A percentile compares a stretch with the other conserved stretches of the same genome.
Evolutionary conservation across 2,888 invertebrate species (phyloP).

Genomic region (Drosophila kambysellisi): DNA sequence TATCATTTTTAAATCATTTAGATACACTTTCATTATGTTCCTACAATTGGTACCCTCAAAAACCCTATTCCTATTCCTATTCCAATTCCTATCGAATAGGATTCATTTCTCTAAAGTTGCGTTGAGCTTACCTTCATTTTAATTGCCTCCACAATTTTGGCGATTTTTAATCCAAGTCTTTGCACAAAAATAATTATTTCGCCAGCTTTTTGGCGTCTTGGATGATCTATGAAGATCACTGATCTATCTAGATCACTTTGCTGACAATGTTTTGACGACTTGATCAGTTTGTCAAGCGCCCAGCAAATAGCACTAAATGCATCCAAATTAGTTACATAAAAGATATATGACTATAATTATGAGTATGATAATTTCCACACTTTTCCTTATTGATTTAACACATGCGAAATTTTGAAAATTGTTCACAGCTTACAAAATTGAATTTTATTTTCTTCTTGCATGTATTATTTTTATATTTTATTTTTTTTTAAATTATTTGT

Average conservation of each 20-base stretch:
- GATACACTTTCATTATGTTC: not conserved
- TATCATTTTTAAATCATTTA: not conserved
- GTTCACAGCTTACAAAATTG: conserved; percentile 39
- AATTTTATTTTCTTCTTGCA: conserved; percentile 2
- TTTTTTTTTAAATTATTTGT: not conserved
- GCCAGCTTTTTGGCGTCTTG: conserved; percentile 56
- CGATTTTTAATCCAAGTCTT: conserved; percentile 81
- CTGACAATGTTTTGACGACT: conserved; percentile 51
- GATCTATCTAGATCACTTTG: conserved; percentile 20
- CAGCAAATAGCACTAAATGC: conserved; percentile 41
- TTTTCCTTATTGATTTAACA: conserved; percentile 61
- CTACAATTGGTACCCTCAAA: not conserved
- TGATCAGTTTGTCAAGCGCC: conserved; percentile 64
- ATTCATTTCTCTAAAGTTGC: not conserved
- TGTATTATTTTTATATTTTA: not conserved
- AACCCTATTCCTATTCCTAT: not conserved
- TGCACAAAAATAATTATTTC: conserved; percentile 57
- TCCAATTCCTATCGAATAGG: not conserved
- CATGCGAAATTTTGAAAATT: conserved; percentile 48
- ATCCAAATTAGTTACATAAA: conserved; percentile 51
- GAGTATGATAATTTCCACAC: conserved; percentile 41
- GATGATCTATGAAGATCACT: conserved; percentile 16
- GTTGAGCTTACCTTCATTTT: conserved; percentile 83
- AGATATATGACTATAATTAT: conserved; percentile 11
- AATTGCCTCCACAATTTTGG: conserved; percentile 85